Conservation (phyloP, 1,140 invertebrate species). For the Achroia grisella region DNA sequence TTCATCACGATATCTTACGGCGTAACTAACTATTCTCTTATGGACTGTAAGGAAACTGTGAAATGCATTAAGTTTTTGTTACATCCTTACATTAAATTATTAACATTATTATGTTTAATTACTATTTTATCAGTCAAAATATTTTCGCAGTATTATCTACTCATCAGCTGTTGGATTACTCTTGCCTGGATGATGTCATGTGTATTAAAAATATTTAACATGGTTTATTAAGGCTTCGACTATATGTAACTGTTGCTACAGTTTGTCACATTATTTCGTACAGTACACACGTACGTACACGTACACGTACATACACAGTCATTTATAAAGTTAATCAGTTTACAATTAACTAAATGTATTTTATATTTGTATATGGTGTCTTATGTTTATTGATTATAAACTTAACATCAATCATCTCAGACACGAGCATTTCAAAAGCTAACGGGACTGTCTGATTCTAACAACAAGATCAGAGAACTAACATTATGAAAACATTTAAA, state of each 20-base stretch:
- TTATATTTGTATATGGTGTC: too few species aligned
- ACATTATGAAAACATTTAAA: conserved; percentile 9
- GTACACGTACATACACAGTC: too few species aligned
- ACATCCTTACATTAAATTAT: conserved; percentile 59
- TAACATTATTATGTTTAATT: conserved; percentile 61
- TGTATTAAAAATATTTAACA: too few species aligned
- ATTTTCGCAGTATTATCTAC: conserved; percentile 56
- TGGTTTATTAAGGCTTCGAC: too few species aligned
- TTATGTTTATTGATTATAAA: too few species aligned
- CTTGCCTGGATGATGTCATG: too few species aligned
- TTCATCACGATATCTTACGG: conserved; percentile 62
- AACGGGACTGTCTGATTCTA: conserved; percentile 6
- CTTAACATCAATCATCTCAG: background rate
- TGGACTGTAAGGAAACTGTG: conserved; percentile 68
- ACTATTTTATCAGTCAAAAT: conserved; percentile 68
- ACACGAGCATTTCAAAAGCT: conserved; percentile 10
- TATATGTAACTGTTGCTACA: too few species aligned
- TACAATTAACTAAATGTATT: too few species aligned
- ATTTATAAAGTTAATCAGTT: too few species aligned
- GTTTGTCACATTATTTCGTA: too few species aligned
- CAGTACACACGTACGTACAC: too few species aligned
- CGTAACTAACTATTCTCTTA: conserved; percentile 54
- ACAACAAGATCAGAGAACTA: conserved; percentile 1
- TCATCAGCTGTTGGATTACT: conserved; percentile 27
- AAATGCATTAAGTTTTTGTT: conserved; percentile 71